Percentiles rank a stretch among this genome's conserved stretches.
phyloP scores from a whole-genome alignment of 1,140 invertebrate species.

The Heliconius eleuchia region DNA sequence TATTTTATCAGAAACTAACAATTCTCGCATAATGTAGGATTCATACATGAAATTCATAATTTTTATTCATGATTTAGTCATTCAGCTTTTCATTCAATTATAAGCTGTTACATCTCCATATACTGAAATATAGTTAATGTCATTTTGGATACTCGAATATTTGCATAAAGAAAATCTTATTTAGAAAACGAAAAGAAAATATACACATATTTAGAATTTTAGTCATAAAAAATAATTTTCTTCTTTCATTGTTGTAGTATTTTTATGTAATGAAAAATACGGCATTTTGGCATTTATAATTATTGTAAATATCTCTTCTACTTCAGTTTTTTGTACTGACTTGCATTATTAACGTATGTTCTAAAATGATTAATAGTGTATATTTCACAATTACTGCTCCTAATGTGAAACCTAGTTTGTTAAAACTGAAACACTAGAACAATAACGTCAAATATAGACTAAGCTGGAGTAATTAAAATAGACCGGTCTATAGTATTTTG shows the following conservation, averaged over 20 bases:
- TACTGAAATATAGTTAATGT: background rate
- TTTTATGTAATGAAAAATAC: background rate
- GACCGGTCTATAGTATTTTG: background rate
- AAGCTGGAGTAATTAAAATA: background rate
- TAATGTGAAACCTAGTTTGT: no score
- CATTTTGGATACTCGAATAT: background rate
- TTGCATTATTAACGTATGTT: background rate
- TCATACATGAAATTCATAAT: background rate
- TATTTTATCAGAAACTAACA: background rate
- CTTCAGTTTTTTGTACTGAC: background rate
- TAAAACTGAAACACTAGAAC: no score
- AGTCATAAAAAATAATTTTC: background rate
- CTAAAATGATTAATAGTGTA: background rate
- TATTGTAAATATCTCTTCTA: background rate
- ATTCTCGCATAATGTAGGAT: constrained; percentile 2
- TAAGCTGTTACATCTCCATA: no score
- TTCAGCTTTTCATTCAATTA: background rate
- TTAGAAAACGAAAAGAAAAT: background rate
- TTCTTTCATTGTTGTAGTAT: no score
- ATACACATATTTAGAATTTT: background rate
- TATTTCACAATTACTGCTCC: no score
- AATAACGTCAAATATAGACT: no score
- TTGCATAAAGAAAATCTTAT: background rate
- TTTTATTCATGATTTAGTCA: background rate
- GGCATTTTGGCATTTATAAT: background rate